phyloP scores from a whole-genome alignment of 2,797 vertebrate species.

The Acridotheres tristis region DNA sequence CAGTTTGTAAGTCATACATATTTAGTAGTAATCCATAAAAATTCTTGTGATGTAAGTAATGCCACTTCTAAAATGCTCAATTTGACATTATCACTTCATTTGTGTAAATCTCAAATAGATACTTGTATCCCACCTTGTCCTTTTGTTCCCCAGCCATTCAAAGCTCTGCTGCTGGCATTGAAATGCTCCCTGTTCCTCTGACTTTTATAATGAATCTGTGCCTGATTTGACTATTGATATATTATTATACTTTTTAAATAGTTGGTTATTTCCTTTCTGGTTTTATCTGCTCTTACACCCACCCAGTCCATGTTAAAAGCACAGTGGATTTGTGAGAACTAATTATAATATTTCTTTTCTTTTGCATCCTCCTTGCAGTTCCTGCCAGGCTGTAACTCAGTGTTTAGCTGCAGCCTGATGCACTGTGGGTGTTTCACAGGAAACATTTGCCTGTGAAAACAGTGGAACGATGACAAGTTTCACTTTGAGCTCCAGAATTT shows the following conservation, averaged over 20 bases:
- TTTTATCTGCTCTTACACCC: not conserved
- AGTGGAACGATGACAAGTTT: not conserved
- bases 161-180: not conserved
- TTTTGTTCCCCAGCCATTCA: not conserved
- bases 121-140: not conserved
- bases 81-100: not conserved
- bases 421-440: not conserved
- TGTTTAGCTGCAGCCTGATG: not conserved
- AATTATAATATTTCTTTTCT: not conserved
- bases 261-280: not conserved
- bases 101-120: not conserved
- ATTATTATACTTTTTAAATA: not conserved
- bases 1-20: not conserved
- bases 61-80: not conserved
- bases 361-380: not conserved
- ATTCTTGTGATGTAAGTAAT: not conserved
- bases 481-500: not conserved
- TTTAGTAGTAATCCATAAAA: not conserved
- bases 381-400: not conserved
- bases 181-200: not conserved
- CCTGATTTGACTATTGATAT: not conserved
- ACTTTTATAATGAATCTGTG: not conserved
- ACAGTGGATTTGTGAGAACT: not conserved
- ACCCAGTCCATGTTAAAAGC: not conserved
- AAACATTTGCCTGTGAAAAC: slow-evolving; percentile 1